These are phyloP conservation scores for Galeopsomyia nigrocyanea DNA, from an alignment of 2,888 invertebrate species.

Conservation along the genomic window DNA sequence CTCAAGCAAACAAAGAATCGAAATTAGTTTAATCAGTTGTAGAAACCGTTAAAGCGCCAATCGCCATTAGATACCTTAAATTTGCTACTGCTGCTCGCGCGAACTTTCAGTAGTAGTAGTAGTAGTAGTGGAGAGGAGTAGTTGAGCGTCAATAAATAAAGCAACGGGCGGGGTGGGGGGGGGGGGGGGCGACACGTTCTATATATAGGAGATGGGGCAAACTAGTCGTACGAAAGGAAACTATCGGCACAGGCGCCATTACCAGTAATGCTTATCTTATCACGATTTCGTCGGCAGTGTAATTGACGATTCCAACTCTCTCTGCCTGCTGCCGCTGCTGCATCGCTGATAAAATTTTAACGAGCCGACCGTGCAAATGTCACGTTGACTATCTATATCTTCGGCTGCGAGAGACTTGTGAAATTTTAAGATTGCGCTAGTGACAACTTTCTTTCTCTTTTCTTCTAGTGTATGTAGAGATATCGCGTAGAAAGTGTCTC, in stretches of 20 bases:
- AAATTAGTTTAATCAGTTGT: no score
- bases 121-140: no score
- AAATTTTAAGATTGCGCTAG: slow-evolving; percentile 36
- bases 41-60: no score
- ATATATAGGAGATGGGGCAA: slow-evolving; percentile 11
- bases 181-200: slow-evolving; percentile 1
- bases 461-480: not conserved
- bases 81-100: no score
- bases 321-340: slow-evolving; percentile 40
- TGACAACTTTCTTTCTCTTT: not conserved
- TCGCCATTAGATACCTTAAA: no score
- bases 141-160: slow-evolving; percentile 32
- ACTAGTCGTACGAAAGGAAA: slow-evolving; percentile 36
- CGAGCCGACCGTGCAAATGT: slow-evolving; percentile 34
- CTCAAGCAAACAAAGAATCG: no score
- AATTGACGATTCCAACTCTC: slow-evolving; percentile 50
- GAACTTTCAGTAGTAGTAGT: no score
- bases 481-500: not conserved
- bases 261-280: slow-evolving; percentile 41
- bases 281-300: slow-evolving; percentile 41
- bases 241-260: slow-evolving; percentile 25
- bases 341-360: slow-evolving; percentile 50
- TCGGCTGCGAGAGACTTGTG: slow-evolving; percentile 10
- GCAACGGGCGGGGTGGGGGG: not conserved
- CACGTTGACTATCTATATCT: slow-evolving; percentile 21